Conservation (phyloP, 1,140 invertebrate genomes). For the Battus philenor region DNA sequence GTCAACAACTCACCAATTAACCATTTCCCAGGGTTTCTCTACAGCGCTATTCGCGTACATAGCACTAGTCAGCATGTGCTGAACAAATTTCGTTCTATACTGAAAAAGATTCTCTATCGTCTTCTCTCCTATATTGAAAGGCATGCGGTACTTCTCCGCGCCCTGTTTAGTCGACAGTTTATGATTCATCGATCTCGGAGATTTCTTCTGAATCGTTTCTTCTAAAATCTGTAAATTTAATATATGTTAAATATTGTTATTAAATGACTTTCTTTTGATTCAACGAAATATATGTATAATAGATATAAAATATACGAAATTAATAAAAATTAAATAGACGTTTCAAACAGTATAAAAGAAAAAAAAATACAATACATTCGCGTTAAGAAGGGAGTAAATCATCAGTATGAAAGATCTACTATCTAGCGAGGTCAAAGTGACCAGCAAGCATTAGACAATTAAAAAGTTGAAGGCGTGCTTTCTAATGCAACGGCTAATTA, state of each 20-base stretch:
- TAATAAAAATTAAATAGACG: too few species aligned
- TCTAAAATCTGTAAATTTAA: slow-evolving; percentile 51
- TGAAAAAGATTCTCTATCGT: slow-evolving; percentile 35
- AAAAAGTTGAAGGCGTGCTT: too few species aligned
- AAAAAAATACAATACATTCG: background rate
- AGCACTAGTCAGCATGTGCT: slow-evolving; percentile 59
- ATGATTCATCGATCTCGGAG: slow-evolving; percentile 30
- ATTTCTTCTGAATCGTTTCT: slow-evolving; percentile 58
- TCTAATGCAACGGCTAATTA: too few species aligned
- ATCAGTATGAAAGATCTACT: too few species aligned
- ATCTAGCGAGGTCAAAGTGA: too few species aligned
- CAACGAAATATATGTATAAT: too few species aligned
- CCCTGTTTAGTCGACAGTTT: slow-evolving; percentile 19
- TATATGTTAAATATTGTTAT: too few species aligned
- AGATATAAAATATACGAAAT: too few species aligned
- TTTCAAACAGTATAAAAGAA: background rate
- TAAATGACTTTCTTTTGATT: too few species aligned
- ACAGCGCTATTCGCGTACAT: slow-evolving; percentile 59
- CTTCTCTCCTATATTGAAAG: slow-evolving; percentile 35
- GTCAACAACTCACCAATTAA: slow-evolving; percentile 40
- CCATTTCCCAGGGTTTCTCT: slow-evolving; percentile 61
- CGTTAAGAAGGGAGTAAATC: too few species aligned
- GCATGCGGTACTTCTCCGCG: slow-evolving; percentile 33
- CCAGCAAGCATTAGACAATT: too few species aligned
- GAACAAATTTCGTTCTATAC: slow-evolving; percentile 58